Evolutionary conservation across 2,797 vertebrate species (phyloP), one percentile per base, ranked within the genome.

Genomic region (Tangara arthus): DNA sequence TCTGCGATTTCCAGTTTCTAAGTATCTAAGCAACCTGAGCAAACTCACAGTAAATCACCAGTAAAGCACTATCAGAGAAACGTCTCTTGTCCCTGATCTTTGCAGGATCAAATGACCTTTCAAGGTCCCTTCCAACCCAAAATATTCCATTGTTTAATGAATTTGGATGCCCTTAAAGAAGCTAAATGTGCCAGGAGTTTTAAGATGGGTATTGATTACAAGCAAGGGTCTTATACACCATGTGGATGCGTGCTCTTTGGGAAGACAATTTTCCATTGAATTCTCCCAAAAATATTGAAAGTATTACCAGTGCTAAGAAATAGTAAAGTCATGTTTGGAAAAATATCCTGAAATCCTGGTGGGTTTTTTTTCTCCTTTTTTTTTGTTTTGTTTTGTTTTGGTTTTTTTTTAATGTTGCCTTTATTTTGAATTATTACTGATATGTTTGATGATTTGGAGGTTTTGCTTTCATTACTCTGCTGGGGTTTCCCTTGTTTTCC

Each of bases 201-300:
- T 68, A 55, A 77, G 60, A 26, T 16, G 13, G 19, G 7, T 90
- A 49, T 59, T 65, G n/a, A 50, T 50, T 83, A 49, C n/a, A 59
- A 28, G 3, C 12, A 71, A 50, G 20, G 24, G 32, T 63, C 34
- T 79, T 56, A 26, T 11, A 16, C 6, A 27, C 17, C 35, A 23
- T 28, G 39, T 42, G 34, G 53, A 49, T 35, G 9, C 0, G 0
- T 28, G 32, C 9, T 46, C 27, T 68, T 87, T 1, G 1, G 44
- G 22, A 85, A 87, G 22, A 24, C 3, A 57, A 85, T 71, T 80
- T 87, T 49, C 10, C 37, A 53, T 50, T 64, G 64, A 95, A 88
- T 41, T 68, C 35, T 75, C 30, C 17, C 4, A 2, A 81, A 80
- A 28, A 28, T 81, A 44, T 44, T 42, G 9, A 2, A 82, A 85